A percentile compares a stretch with the other conserved stretches of the same genome.
Conservation (phyloP, 2,113 vertebrate genomes). For the Aramus guarauna region DNA sequence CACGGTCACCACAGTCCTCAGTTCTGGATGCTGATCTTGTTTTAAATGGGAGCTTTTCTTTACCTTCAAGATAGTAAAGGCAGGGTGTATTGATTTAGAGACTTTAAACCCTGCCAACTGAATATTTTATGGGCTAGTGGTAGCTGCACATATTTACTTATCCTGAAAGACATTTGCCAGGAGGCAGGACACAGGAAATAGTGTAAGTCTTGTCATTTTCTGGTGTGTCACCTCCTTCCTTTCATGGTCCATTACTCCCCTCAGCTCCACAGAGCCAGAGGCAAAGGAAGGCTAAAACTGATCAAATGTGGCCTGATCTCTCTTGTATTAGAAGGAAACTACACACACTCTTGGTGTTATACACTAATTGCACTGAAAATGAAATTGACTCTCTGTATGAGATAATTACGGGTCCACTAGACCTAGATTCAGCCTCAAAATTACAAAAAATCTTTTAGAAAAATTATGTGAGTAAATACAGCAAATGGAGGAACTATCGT, state of each 20-base stretch:
- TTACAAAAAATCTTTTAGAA: background rate
- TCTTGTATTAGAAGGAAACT: background rate
- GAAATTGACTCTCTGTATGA: background rate
- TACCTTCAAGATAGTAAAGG: background rate
- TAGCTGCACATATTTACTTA: background rate
- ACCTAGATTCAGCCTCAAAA: background rate
- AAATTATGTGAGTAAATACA: background rate
- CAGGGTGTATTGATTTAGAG: background rate
- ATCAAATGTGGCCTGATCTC: background rate
- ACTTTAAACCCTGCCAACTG: background rate
- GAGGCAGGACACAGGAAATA: background rate
- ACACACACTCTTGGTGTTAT: background rate
- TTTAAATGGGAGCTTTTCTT: background rate
- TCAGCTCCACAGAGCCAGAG: background rate
- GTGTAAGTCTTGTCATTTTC: background rate
- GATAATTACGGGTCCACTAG: background rate
- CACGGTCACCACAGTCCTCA: background rate
- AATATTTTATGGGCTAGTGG: background rate
- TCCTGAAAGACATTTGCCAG: background rate
- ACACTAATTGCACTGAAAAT: background rate
- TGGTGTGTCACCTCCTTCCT: background rate
- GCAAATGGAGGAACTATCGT: fast-evolving
- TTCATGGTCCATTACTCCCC: background rate
- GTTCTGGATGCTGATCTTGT: background rate
- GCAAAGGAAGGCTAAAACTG: background rate